Evolutionary conservation across 2,797 vertebrate genomes (phyloP).

Genomic region (Acropternis orthonyx): DNA sequence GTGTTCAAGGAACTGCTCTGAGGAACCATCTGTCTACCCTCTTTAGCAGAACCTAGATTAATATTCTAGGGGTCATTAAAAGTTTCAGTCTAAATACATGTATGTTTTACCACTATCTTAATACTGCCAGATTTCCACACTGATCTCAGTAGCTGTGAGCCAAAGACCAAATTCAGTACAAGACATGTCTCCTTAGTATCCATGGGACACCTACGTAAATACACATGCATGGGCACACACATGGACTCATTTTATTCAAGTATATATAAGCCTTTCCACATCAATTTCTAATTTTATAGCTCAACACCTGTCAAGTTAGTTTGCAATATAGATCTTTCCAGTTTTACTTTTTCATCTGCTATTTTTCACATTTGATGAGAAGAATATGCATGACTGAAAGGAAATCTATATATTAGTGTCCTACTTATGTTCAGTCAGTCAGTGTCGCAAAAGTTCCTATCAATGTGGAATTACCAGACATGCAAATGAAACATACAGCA

Average conservation of each 20-base stretch:
- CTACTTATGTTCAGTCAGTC: neutral
- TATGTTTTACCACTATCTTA: neutral
- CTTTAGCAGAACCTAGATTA: neutral
- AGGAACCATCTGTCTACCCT: neutral
- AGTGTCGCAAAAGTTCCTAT: constrained; percentile 1
- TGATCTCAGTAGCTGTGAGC: neutral
- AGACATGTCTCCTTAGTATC: neutral
- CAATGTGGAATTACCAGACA: constrained; percentile 17
- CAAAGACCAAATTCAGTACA: neutral
- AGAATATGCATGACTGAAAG: neutral
- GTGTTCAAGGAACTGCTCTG: neutral
- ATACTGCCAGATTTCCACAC: neutral
- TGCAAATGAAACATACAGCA: constrained; percentile 9
- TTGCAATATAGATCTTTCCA: neutral
- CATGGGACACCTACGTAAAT: neutral
- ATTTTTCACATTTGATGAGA: neutral
- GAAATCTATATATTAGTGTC: neutral
- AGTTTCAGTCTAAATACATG: neutral
- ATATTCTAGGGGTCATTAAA: neutral
- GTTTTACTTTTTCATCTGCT: neutral
- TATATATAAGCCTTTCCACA: neutral
- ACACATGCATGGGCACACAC: neutral
- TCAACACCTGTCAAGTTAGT: neutral
- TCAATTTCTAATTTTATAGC: neutral
- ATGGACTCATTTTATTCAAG: neutral